Base-by-base conservation (phyloP, 2,113 vertebrate species). In the Sciurus niger region DNA sequence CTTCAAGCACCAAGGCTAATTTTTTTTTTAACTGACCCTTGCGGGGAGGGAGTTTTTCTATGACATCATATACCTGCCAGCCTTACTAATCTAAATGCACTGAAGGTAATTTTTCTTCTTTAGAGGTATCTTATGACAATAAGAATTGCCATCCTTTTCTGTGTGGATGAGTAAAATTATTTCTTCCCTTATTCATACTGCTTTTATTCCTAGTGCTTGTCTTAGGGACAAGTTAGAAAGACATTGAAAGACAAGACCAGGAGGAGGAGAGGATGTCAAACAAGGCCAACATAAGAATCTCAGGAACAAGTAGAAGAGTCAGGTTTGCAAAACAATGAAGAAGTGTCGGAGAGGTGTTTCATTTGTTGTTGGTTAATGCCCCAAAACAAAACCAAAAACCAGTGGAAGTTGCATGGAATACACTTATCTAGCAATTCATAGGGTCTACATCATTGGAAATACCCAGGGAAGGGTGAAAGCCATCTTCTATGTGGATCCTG, bases 21-120 rank as follows among this genome's bases (percentile, higher is more conserved):
- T 25, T 77, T 84, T 83, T 84, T 86, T 46, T 14, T 89, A 93
- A 89, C 55, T 46, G 76, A 91, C 22, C 55, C 51, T 13, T 65
- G 60, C 22, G 46, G 22, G 14, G 10, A 40, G 30, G 73, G 14
- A 67, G 43, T 82, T n/a, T 82, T 96, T 88, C 55, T 70, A 30
- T 53, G 34, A n/a, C 22, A 46, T 78, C 63, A 32, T 40, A 30
- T 2, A 60, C 17, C 77, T 22, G 34, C n/a, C 40, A 67, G 84
- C 20, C 63, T 93, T 77, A 24, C 43, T 76, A 72, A 82, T 92
- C 10, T 58, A 85, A 90, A 24, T 24, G 82, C 34, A 67, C 22
- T 24, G 40, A 89, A 91, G 48, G 67, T 32, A 34, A 16, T 43
- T 46, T 91, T 82, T 46, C 37, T 17, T 68, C 74, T 60, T 82